phyloP scores from a whole-genome alignment of 37 sponge, comb jelly and placozoan species.

The Ephydatia muelleri region DNA sequence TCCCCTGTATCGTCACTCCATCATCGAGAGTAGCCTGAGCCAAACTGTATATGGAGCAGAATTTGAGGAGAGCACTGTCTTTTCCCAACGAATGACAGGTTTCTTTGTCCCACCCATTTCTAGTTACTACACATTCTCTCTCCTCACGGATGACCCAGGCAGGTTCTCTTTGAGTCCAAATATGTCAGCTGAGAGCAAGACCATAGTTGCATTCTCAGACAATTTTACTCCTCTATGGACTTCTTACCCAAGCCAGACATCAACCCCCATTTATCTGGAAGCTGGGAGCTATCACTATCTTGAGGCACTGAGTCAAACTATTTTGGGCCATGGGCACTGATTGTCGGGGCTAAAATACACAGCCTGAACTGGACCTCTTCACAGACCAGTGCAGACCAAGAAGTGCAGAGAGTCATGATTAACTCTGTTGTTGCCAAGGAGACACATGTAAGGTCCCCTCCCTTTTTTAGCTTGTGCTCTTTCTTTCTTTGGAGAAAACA shows the following conservation, averaged over 20 bases:
- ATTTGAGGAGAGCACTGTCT: conserved; percentile 31
- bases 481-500: neutral
- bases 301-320: conserved; percentile 38
- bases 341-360: conserved; percentile 68
- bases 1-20: neutral
- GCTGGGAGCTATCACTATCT: conserved; percentile 62
- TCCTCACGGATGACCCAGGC: conserved; percentile 73
- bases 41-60: conserved; percentile 3
- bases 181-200: conserved; percentile 25
- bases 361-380: conserved; percentile 10
- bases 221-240: conserved; percentile 30
- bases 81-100: conserved; percentile 54
- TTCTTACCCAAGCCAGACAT: conserved; percentile 32
- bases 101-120: conserved; percentile 83
- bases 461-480: neutral
- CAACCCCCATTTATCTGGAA: conserved; percentile 54
- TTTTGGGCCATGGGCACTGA: conserved; percentile 29
- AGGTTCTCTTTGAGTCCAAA: conserved; percentile 64
- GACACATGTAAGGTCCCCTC: conserved; percentile 54
- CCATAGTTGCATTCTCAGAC: conserved; percentile 29
- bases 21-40: conserved; percentile 11
- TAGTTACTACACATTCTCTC: conserved; percentile 59
- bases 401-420: conserved; percentile 55
- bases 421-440: conserved; percentile 43
- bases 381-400: conserved; percentile 49